Base-by-base conservation (phyloP, 2,888 invertebrate genomes). In the Agonopterix heracliana region DNA sequence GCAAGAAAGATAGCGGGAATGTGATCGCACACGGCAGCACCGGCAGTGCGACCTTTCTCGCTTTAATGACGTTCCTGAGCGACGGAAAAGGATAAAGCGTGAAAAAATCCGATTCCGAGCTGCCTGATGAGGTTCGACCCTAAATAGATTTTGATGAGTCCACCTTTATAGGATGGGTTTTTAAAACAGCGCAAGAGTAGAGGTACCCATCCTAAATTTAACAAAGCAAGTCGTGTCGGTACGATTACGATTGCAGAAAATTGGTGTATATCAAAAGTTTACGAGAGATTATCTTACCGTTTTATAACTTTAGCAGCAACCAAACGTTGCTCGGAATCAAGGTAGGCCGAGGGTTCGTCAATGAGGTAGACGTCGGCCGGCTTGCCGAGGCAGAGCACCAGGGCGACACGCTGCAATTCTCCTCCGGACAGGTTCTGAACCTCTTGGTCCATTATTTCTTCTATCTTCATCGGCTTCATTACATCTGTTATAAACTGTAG, bases 281-380 rank as follows among this genome's bases (percentile, higher is more conserved):
- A 3, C 4, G 11, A 38, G 2, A 9, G n/a, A 10, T 11, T 38
- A 10, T n/a, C 38, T 38, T 68, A 96, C 96, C 98, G 91, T 82
- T 99, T 99, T 61, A 99, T 99, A 70, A 99, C 99, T 91, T 99
- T 99, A 63, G 99, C 99, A 54, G 99, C 98, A 52, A 99, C 97
- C 48, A 99, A 91, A 97, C 99, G 99, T 87, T 99, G 99, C 75
- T 99, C 99, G 3, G 99, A 99, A 85, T 99, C 99, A 55, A 99
- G 90, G 83, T 99, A 99, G 44, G 99, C 99, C 10, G 98, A 99
- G 0, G 99, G 99, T 84, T 99, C 99, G 74, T 99, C 99, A 64
- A 99, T 96, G 14, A 99, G 92, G 82, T 99, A 99, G 3, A 99
- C 99, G 83, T 99, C 98, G 0, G 99, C 99, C 0, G 99, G 99